Percentiles rank a stretch among this genome's conserved stretches.
phyloP scores from a whole-genome alignment of 2,888 invertebrate species.

The Diachrysia chrysitis region DNA sequence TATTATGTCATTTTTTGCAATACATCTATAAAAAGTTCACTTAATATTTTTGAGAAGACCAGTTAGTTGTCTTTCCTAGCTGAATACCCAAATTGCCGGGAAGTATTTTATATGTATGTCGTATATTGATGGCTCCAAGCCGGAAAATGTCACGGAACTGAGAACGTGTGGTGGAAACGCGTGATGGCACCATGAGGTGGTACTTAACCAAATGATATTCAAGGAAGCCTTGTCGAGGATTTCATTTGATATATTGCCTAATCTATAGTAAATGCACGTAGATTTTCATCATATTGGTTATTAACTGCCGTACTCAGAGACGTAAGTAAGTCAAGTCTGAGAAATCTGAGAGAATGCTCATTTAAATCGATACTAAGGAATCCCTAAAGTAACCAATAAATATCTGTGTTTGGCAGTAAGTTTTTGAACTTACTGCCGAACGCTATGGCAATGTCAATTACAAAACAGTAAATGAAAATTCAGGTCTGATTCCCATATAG shows the following conservation, averaged over 20 bases:
- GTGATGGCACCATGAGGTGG: conserved; percentile 3
- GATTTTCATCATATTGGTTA: neutral
- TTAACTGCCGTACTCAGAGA: no score
- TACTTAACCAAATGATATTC: neutral
- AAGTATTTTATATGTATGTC: neutral
- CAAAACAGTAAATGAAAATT: neutral
- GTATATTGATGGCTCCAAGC: neutral
- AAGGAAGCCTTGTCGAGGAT: neutral
- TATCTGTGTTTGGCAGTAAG: no score
- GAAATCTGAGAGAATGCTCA: no score
- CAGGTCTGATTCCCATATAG: no score
- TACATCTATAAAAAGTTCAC: neutral
- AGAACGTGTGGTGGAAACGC: neutral
- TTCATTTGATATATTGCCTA: neutral
- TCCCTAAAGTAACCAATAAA: no score
- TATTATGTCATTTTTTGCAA: neutral
- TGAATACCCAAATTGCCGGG: neutral
- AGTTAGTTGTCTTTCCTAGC: neutral
- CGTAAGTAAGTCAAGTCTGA: no score
- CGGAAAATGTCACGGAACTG: neutral
- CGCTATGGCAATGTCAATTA: no score
- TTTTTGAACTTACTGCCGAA: neutral
- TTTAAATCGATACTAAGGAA: no score
- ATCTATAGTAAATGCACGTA: neutral
- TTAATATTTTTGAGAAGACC: neutral